These are phyloP conservation scores for Salminus brasiliensis DNA, from an alignment of 2,113 vertebrate genomes.

Conservation along the genomic window DNA sequence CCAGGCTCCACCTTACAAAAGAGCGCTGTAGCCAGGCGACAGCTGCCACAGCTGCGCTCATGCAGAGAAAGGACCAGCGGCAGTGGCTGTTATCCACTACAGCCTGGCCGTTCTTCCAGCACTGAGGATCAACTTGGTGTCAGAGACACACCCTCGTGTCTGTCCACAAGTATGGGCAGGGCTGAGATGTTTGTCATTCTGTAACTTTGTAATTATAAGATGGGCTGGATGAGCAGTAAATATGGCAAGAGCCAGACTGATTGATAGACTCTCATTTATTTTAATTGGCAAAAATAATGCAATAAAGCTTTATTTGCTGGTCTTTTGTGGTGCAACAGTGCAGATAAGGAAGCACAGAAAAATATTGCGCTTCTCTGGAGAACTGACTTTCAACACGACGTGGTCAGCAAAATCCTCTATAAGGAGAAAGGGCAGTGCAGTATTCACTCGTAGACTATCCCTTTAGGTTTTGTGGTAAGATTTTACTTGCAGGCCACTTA, in stretches of 20 bases:
- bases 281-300: not conserved
- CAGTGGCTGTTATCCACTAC: not conserved
- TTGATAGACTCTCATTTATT: not conserved
- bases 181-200: not conserved
- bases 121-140: not conserved
- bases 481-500: too few species aligned
- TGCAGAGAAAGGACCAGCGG: not conserved
- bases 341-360: not conserved
- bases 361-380: not conserved
- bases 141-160: not conserved
- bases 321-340: not conserved
- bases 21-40: constrained; percentile 2
- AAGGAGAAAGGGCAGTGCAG: not conserved
- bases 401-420: not conserved
- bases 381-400: not conserved
- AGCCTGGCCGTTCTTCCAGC: not conserved
- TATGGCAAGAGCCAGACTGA: not conserved
- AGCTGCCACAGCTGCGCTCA: constrained; percentile 45
- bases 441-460: too few species aligned
- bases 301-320: not conserved
- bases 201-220: not conserved
- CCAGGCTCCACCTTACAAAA: constrained; percentile 22
- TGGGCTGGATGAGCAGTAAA: not conserved
- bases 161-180: constrained; percentile 5
- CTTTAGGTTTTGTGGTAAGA: too few species aligned